These are phyloP conservation scores for Pseudochirops corinnae DNA, from an alignment of 2,797 vertebrate species.

Conservation along the genomic window DNA sequence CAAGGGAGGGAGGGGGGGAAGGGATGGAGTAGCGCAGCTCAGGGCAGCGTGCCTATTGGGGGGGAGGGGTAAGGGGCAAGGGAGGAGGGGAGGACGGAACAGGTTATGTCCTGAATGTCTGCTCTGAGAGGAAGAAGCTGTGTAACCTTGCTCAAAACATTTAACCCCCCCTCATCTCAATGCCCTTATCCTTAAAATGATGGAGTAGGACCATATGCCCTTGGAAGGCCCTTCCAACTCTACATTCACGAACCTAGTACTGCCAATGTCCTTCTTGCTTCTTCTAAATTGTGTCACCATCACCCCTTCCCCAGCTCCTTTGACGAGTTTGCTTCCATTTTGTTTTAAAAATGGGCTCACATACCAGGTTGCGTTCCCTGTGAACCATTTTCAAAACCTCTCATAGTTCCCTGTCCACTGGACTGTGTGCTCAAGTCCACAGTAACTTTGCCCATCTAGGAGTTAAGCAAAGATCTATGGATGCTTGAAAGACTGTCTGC, in stretches of 20 bases:
- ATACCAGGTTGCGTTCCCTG: background rate
- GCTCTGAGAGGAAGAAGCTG: background rate
- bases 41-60: background rate
- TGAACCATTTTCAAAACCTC: background rate
- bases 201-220: background rate
- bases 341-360: background rate
- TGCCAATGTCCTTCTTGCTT: background rate
- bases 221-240: background rate
- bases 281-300: background rate
- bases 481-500: background rate
- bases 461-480: background rate
- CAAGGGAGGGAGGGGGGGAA: background rate
- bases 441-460: background rate
- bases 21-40: background rate
- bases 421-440: background rate
- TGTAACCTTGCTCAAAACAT: background rate
- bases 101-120: background rate
- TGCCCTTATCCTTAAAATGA: conserved; percentile 6
- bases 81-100: background rate
- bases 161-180: conserved; percentile 33
- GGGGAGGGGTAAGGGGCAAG: background rate
- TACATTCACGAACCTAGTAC: background rate
- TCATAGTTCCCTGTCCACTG: background rate
- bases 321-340: background rate
- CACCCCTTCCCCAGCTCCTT: background rate